Percentiles rank a stretch among this genome's conserved stretches.
Evolutionary conservation across 2,113 vertebrate genomes (phyloP).

Genomic region (Mus pahari): DNA sequence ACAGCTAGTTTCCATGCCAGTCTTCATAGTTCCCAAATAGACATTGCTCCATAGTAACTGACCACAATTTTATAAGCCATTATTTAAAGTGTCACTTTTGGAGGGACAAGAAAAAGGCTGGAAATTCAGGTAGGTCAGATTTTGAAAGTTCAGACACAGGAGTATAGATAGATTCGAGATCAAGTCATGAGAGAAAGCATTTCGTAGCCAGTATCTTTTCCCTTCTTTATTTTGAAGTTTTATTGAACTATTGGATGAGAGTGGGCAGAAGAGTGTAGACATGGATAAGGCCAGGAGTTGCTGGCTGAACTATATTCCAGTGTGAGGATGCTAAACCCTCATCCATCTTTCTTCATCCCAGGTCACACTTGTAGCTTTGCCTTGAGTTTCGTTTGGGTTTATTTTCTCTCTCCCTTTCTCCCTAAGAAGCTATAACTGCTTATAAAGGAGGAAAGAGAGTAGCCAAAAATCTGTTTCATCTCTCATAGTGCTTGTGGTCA

Average conservation of each 20-base stretch:
- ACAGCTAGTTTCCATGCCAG: background rate
- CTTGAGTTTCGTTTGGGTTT: background rate
- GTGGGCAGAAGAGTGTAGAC: background rate
- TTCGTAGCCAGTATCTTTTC: background rate
- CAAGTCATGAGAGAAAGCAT: background rate
- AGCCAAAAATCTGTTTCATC: background rate
- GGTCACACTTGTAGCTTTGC: background rate
- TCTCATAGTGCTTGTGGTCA: background rate
- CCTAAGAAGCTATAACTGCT: background rate
- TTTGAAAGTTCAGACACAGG: background rate
- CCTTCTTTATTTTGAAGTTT: background rate
- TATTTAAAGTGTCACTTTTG: background rate
- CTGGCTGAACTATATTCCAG: background rate
- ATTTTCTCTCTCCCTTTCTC: background rate
- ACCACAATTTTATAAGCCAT: background rate
- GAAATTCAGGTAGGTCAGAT: background rate
- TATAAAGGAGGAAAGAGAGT: background rate
- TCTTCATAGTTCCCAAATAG: background rate
- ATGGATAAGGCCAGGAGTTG: background rate
- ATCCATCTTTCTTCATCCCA: background rate
- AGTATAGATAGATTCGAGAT: background rate
- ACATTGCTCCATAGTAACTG: background rate
- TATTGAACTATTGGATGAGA: background rate
- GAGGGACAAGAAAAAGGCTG: background rate
- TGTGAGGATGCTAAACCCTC: background rate